Evolutionary conservation across 2,113 vertebrate genomes (phyloP).

Genomic region (Tauraco erythrolophus): DNA sequence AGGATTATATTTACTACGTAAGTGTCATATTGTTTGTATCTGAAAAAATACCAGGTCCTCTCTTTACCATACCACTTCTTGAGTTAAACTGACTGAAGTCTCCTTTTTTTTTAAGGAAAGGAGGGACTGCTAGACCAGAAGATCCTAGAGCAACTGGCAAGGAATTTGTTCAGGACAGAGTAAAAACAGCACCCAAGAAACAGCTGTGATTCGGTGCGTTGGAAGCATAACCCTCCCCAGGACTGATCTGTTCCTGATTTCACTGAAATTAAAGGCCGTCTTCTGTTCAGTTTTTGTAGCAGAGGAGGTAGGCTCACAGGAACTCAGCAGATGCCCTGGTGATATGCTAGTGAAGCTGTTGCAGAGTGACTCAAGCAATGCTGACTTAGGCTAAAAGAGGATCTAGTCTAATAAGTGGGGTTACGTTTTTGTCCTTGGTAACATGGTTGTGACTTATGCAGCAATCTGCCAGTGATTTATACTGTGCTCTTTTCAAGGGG

Average conservation of each 20-base stretch:
- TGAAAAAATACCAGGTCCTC: neutral
- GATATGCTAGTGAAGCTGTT: neutral
- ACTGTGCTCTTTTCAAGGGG: neutral
- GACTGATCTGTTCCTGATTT: neutral
- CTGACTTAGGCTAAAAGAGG: neutral
- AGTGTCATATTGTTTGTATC: neutral
- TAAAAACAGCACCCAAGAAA: neutral
- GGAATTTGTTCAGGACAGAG: neutral
- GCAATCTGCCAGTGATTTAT: neutral
- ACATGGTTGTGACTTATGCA: neutral
- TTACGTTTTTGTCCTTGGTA: neutral
- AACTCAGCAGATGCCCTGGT: neutral
- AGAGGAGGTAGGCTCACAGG: neutral
- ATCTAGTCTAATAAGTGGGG: neutral
- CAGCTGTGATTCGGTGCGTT: neutral
- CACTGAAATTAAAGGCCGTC: neutral
- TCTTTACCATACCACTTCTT: neutral
- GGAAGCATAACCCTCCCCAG: neutral
- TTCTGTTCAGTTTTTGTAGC: neutral
- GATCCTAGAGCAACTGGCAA: neutral
- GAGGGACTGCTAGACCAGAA: neutral
- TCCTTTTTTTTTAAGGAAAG: neutral
- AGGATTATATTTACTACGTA: neutral
- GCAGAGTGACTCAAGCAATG: neutral
- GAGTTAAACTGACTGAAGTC: neutral